phyloP scores from a whole-genome alignment of 2,797 vertebrate genomes.

The Fratercula arctica region DNA sequence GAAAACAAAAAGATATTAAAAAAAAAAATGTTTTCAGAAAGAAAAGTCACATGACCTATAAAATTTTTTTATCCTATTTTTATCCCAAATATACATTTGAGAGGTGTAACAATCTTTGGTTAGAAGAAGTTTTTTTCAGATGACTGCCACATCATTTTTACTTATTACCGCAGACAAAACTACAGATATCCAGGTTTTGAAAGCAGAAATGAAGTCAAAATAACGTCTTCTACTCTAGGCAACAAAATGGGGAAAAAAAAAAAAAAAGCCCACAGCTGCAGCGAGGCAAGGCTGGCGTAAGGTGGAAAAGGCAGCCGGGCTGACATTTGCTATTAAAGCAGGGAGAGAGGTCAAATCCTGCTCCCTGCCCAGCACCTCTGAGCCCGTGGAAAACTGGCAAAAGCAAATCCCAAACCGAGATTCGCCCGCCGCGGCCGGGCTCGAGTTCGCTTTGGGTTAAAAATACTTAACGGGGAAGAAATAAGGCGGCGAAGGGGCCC shows the following conservation, averaged over 20 bases:
- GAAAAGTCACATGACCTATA: not conserved
- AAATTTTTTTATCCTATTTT: not conserved
- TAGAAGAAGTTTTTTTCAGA: not conserved
- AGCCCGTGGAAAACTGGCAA: not conserved
- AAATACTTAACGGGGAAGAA: not conserved
- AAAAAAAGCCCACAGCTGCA: not conserved
- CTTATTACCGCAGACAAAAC: not conserved
- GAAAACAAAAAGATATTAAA: not conserved
- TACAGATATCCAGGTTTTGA: not conserved
- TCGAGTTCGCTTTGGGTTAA: conserved; percentile 37
- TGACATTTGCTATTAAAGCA: not conserved
- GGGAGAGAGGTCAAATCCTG: not conserved
- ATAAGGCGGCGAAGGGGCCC: not conserved
- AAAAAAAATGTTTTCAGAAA: not conserved
- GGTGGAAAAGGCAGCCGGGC: not conserved
- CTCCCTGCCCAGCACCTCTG: not conserved
- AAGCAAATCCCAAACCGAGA: not conserved
- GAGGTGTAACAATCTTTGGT: not conserved
- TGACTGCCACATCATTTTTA: not conserved
- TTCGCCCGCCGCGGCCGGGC: not conserved
- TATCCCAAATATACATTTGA: not conserved
- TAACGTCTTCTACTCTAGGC: not conserved
- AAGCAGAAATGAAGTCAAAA: not conserved
- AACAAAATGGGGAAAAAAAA: not conserved
- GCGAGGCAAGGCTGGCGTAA: not conserved